Base-by-base conservation (phyloP, 2,888 invertebrate species). In the Dendrolimus pini region DNA sequence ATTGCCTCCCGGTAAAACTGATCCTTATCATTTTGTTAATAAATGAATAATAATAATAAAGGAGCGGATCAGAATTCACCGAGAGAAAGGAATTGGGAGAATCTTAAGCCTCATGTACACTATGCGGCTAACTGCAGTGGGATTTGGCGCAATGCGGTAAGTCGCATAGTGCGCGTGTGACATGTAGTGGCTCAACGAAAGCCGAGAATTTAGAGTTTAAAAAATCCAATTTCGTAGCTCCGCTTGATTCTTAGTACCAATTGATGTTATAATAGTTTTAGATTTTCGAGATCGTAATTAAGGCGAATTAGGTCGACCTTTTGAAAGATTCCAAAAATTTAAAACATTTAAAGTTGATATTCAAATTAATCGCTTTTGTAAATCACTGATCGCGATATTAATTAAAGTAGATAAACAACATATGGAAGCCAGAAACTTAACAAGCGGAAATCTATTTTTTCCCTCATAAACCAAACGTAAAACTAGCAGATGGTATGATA, bases 181-280 rank as follows among this genome's bases (percentile, higher is more conserved):
- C 70, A 70, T 56, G 59, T 64, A 72, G 72, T 78, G 80, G 65
- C 68, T 72, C 71, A 75, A 81, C 73, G 64, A 72, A 62, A 58
- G 73, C 77, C 71, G 73, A 77, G 61, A 78, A 78, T 82, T 80
- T 75, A 73, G 75, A 78, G 68, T 69, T 62, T 47, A 61, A 70
- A 74, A 61, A 83, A 82, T 84, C 76, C 75, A 84, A 86, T 84
- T 86, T 85, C 64, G 82, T 84, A 85, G 82, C 85, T 85, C 86
- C 85, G 85, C 87, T 87, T 86, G 87, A 85, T 78, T 82, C 69
- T 75, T 71, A 71, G 77, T 78, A 77, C 84, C 83, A 85, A 86
- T 82, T 62, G 80, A 71, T 80, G 80, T 83, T 80, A 78, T 71
- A 82, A 79, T 47, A 47, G 47, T 47, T 47, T 10, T 47, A 47